These are phyloP conservation scores for Lophotis ruficrista DNA, from an alignment of 2,113 vertebrate genomes.

Conservation along the genomic window DNA sequence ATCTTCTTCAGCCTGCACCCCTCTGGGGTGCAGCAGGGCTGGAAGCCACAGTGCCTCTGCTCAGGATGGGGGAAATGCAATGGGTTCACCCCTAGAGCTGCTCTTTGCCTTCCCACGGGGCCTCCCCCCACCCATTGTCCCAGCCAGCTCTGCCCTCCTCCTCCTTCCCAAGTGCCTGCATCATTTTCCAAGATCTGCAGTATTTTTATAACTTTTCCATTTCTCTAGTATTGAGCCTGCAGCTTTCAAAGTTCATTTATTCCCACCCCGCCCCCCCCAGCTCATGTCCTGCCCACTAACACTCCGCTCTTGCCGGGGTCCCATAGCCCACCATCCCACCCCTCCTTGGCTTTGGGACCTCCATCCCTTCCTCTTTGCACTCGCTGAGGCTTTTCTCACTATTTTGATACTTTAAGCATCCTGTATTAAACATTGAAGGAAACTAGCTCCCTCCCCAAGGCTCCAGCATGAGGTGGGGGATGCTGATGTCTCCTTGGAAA, in stretches of 20 bases:
- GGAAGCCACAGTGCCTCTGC: not conserved
- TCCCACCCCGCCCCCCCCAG: not conserved
- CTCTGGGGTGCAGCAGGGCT: not conserved
- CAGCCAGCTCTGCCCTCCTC: constrained; percentile 9
- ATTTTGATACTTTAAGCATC: constrained; percentile 68
- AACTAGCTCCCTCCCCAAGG: not conserved
- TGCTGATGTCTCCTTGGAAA: not conserved
- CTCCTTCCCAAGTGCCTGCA: constrained; percentile 55
- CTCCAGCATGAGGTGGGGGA: not conserved
- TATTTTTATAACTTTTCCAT: constrained; percentile 61
- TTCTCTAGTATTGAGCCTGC: constrained; percentile 27
- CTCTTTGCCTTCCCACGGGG: not conserved
- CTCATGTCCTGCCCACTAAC: not conserved
- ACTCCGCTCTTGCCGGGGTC: not conserved
- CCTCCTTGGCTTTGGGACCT: not conserved
- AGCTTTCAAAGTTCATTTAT: constrained; percentile 26
- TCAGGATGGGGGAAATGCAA: not conserved
- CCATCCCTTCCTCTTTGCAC: not conserved
- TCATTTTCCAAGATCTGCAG: constrained; percentile 26
- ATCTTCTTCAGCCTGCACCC: not conserved
- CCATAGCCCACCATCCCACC: not conserved
- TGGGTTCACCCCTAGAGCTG: not conserved
- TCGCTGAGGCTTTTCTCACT: constrained; percentile 56
- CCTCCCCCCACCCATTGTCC: fast-evolving
- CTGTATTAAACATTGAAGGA: constrained; percentile 21